Conservation (phyloP, 2,797 vertebrate species). For the Meda fulgida region DNA sequence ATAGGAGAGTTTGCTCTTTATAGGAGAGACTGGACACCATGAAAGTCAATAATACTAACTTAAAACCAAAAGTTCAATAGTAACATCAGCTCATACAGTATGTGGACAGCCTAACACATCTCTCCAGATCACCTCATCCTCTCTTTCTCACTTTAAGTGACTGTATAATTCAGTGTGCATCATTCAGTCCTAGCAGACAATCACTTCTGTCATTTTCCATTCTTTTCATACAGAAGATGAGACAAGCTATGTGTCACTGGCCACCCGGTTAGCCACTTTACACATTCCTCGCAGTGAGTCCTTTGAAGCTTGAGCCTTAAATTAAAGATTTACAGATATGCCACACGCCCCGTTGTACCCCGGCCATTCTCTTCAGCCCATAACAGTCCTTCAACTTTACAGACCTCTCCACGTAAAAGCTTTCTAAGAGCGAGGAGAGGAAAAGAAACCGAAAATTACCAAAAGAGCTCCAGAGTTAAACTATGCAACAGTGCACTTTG, state of each 20-base stretch:
- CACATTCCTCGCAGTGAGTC: conserved; percentile 24
- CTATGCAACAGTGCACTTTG: conserved; percentile 29
- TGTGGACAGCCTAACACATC: not conserved
- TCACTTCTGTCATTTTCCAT: not conserved
- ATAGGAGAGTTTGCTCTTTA: not conserved
- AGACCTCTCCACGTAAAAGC: conserved; percentile 42
- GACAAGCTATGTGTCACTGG: not conserved
- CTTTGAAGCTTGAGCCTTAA: conserved; percentile 48
- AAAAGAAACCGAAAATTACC: conserved; percentile 33
- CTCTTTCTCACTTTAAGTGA: not conserved
- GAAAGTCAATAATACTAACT: not conserved
- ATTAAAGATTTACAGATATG: conserved; percentile 55
- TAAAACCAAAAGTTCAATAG: not conserved
- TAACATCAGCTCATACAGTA: not conserved
- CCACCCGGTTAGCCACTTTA: conserved; percentile 25
- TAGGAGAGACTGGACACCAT: not conserved
- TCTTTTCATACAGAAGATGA: not conserved
- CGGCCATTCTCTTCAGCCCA: conserved; percentile 5
- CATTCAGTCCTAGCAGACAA: not conserved
- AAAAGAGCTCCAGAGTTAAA: conserved; percentile 35
- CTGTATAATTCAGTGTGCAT: not conserved
- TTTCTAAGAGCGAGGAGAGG: conserved; percentile 11
- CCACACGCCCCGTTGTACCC: not conserved
- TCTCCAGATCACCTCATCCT: not conserved
- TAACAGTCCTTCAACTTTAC: conserved; percentile 37